Evolutionary conservation across 2,113 vertebrate genomes (phyloP).

Genomic region (Acinonyx jubatus): DNA sequence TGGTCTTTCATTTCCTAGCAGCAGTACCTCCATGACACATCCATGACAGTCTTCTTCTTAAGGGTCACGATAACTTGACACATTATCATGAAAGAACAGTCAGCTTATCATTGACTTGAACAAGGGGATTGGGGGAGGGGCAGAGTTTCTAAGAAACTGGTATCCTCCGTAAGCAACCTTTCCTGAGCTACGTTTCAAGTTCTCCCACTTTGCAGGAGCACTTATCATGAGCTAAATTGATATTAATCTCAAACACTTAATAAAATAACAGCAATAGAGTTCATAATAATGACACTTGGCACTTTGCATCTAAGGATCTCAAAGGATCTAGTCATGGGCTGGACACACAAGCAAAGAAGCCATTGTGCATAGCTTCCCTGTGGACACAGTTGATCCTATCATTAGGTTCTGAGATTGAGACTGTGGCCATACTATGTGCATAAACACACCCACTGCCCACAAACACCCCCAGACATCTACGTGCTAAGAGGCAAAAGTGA

Average conservation of each 20-base stretch:
- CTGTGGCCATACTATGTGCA: neutral
- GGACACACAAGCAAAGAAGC: neutral
- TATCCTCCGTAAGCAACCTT: neutral
- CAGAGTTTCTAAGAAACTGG: constrained; percentile 59
- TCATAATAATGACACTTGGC: constrained; percentile 60
- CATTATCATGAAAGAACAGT: neutral
- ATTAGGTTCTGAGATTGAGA: neutral
- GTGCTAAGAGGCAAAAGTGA: neutral
- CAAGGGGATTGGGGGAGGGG: neutral
- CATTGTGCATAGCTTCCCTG: neutral
- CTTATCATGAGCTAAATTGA: constrained; percentile 60
- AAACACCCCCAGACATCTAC: neutral
- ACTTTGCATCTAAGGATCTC: constrained; percentile 51
- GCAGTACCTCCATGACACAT: neutral
- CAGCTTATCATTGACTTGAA: neutral
- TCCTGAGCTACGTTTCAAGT: constrained; percentile 56
- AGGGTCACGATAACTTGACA: neutral
- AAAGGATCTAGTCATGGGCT: neutral
- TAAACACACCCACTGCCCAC: neutral
- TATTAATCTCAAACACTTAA: constrained; percentile 73
- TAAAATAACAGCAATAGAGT: constrained; percentile 74
- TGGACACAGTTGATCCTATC: neutral
- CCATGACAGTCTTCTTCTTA: neutral
- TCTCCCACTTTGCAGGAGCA: constrained; percentile 33
- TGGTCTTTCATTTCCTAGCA: neutral